Base-by-base conservation (phyloP, 2,797 vertebrate species). In the Monodelphis domestica region DNA sequence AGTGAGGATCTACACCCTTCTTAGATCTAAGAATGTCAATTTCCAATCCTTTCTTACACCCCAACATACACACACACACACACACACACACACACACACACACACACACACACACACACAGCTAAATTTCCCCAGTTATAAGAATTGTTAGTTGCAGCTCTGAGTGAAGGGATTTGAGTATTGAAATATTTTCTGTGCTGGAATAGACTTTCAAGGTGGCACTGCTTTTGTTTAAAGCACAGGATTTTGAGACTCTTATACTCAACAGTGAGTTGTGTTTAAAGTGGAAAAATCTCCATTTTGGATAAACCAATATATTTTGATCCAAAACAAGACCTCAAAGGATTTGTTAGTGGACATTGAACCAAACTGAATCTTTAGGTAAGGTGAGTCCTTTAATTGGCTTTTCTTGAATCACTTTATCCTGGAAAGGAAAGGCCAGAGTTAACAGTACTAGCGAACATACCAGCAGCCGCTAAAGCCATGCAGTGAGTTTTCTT, bases 391-490 rank as follows among this genome's bases (percentile, higher is more conserved):
- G 59, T 95, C 92, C 91, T 57, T 91, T 93, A 88, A 93, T 89
- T 21, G 0, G n/a, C 54, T 96, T 95, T 97, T 93, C 63, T 90
- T 95, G 0, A 93, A 52, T 93, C 96, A 92, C 95, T 91, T 94
- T 90, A 93, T 94, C 93, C 91, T 56, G 91, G 91, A 90, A 94
- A 90, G 92, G 89, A 94, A 90, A 96, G 91, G 93, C 52, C 92
- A 51, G 54, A 93, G 70, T 93, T 94, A 97, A 94, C 91, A 93
- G 95, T 95, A 95, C 52, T 33, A 97, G 91, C 90, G 95, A 93
- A 89, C 55, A 95, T 57, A 54, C 95, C 94, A 96, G 94, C 45
- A 33, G 90, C 89, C 94, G 51, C 52, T 55, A 53, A 95, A 92
- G n/a, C 2, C 45, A 93, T 52, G 93, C 90, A 63, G 57, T 89